These are phyloP conservation scores for Callospermophilus lateralis DNA, from an alignment of 2,113 vertebrate species.

Conservation along the genomic window DNA sequence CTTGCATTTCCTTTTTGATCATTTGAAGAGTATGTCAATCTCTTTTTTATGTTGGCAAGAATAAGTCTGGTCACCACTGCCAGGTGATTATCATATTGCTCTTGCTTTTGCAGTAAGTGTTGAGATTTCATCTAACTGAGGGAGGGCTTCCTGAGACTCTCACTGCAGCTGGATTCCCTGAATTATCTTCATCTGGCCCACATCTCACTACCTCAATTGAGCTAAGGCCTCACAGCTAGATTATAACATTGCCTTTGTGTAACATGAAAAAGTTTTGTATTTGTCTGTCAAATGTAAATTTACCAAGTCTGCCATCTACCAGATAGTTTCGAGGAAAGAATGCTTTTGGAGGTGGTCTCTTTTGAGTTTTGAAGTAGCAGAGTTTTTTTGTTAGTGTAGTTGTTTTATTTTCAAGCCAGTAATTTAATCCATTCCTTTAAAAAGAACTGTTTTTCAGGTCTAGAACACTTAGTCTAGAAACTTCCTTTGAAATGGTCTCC, in stretches of 20 bases:
- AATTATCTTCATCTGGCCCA: constrained; percentile 73
- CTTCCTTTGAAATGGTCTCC: constrained; percentile 7
- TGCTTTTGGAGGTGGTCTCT: constrained; percentile 4
- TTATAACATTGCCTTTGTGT: constrained; percentile 79
- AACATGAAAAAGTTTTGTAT: neutral
- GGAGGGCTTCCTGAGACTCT: constrained; percentile 64
- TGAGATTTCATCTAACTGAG: constrained; percentile 67
- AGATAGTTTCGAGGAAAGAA: constrained; percentile 48
- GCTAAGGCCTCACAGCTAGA: constrained; percentile 34
- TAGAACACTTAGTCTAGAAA: neutral
- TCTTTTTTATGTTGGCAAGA: constrained; percentile 74
- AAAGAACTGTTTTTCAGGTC: neutral
- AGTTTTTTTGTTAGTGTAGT: neutral
- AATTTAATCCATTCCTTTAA: constrained; percentile 10
- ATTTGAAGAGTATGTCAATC: constrained; percentile 61
- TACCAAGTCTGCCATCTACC: neutral
- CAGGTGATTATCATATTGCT: constrained; percentile 75
- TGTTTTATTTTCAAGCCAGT: neutral
- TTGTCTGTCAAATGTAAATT: constrained; percentile 64
- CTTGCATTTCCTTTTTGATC: constrained; percentile 77
- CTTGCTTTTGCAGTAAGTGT: constrained; percentile 61
- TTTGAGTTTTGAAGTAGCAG: constrained; percentile 45
- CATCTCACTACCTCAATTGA: neutral
- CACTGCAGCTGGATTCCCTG: constrained; percentile 73
- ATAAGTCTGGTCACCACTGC: constrained; percentile 49